These are phyloP conservation scores for Cephus pulcher DNA, from an alignment of 2,888 invertebrate species.

Conservation along the genomic window DNA sequence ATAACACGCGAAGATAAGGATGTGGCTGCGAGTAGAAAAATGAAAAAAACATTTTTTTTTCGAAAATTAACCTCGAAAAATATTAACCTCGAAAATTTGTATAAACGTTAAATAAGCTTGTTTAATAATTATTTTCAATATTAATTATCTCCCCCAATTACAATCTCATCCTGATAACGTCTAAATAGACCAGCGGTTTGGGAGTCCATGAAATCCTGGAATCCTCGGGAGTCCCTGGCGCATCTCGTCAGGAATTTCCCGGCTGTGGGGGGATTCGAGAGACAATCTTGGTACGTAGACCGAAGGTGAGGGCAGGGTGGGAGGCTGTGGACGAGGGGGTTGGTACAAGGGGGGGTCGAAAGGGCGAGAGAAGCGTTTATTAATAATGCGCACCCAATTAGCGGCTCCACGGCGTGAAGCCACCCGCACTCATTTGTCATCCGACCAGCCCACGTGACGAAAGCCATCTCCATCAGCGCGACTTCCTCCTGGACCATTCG, in stretches of 20 bases:
- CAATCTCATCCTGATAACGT: neutral
- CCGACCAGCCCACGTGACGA: constrained; percentile 34
- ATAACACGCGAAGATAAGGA: neutral
- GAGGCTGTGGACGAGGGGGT: neutral
- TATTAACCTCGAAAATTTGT: neutral
- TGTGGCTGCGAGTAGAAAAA: neutral
- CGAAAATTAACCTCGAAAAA: neutral
- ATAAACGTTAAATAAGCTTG: neutral
- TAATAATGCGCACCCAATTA: constrained; percentile 51
- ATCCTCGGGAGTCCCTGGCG: constrained; percentile 28
- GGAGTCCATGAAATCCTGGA: constrained; percentile 32
- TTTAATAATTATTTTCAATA: neutral
- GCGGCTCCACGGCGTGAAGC: constrained; percentile 33
- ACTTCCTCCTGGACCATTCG: constrained; percentile 30
- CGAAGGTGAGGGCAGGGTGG: neutral
- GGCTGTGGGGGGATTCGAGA: neutral
- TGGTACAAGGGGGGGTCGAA: neutral
- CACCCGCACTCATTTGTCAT: constrained; percentile 42
- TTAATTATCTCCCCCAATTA: neutral
- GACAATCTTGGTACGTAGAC: neutral
- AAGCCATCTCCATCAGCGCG: constrained; percentile 36
- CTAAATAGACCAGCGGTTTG: neutral
- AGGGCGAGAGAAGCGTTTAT: constrained; percentile 37
- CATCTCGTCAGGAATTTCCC: constrained; percentile 16
- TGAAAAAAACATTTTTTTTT: neutral